Conservation (phyloP, 2,797 vertebrate genomes). For the Labroides dimidiatus region DNA sequence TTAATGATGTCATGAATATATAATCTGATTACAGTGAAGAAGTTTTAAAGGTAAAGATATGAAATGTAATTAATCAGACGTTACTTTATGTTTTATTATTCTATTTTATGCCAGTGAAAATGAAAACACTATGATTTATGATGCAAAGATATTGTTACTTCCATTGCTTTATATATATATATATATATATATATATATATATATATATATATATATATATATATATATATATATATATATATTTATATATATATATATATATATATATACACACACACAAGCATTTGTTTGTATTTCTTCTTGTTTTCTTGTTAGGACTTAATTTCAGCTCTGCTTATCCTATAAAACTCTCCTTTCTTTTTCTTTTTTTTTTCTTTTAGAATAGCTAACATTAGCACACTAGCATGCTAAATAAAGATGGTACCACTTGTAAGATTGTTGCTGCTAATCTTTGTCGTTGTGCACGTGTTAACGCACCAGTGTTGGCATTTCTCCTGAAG, state of each 20-base stretch:
- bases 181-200: too few relatives aligned
- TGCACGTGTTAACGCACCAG: background rate
- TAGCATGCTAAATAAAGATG: background rate
- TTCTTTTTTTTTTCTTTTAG: too few relatives aligned
- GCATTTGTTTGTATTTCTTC: too few relatives aligned
- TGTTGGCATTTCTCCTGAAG: background rate
- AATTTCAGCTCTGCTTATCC: background rate
- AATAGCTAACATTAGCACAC: too few relatives aligned
- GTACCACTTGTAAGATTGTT: background rate
- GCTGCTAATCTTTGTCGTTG: background rate
- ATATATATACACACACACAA: too few relatives aligned
- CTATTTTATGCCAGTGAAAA: background rate
- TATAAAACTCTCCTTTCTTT: background rate
- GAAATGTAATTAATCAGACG: background rate
- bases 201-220: too few relatives aligned
- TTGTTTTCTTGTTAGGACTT: background rate
- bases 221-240: too few relatives aligned
- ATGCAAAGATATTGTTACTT: too few relatives aligned
- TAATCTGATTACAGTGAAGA: background rate
- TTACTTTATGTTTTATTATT: background rate
- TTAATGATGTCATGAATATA: conserved; percentile 30
- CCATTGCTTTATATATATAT: too few relatives aligned
- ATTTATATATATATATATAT: too few relatives aligned
- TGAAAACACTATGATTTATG: background rate
- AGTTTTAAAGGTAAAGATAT: conserved; percentile 9